Evolutionary conservation across 2,797 vertebrate species (phyloP).

Genomic region (Fundulus diaphanus): DNA sequence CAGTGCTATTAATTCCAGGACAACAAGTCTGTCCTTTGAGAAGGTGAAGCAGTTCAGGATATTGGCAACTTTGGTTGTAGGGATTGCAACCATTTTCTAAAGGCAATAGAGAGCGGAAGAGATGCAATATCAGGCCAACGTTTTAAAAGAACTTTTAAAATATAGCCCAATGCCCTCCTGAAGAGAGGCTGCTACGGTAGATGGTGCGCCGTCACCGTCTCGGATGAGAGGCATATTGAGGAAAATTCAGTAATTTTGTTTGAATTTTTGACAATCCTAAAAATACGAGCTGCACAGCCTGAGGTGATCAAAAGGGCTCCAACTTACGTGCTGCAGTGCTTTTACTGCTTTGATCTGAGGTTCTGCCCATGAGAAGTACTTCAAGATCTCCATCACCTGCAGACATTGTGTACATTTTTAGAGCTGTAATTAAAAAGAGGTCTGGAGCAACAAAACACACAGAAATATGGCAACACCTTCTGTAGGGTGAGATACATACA

Average conservation of each 20-base stretch:
- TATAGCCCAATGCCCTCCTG: not conserved
- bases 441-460: not conserved
- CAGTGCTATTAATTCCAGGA: slow-evolving; percentile 95
- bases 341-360: slow-evolving; percentile 98
- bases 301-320: not conserved
- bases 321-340: slow-evolving; percentile 95
- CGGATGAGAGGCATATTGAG: not conserved
- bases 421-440: not conserved
- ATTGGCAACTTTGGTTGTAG: slow-evolving; percentile 94
- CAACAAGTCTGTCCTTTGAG: slow-evolving; percentile 93
- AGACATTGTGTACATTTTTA: slow-evolving; percentile 39
- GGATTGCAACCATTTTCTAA: slow-evolving; percentile 99
- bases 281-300: not conserved
- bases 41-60: slow-evolving; percentile 98
- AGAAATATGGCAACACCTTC: not conserved
- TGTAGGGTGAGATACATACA: not conserved
- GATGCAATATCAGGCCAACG: not conserved
- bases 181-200: not conserved
- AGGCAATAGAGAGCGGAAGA: slow-evolving; percentile 21
- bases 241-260: not conserved
- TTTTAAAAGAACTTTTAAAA: not conserved
- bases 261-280: not conserved
- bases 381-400: slow-evolving; percentile 95
- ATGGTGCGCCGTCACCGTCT: not conserved
- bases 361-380: slow-evolving; percentile 98